Base-by-base conservation (phyloP, 2,113 vertebrate species). In the Nycticorax nycticorax region DNA sequence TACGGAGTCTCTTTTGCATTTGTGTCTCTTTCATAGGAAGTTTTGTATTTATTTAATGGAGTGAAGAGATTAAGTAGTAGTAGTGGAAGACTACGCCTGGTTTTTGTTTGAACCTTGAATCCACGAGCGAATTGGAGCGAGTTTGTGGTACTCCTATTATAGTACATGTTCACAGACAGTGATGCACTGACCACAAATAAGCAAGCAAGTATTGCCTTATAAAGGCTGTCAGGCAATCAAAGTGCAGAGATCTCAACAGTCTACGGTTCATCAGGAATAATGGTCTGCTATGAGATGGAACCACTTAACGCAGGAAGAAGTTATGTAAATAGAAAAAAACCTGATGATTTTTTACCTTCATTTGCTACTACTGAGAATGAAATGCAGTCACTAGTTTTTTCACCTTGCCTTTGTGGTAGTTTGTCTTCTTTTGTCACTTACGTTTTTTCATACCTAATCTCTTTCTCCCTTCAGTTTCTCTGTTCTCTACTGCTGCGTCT, bases 41-140 rank as follows among this genome's bases (percentile, higher is more conserved):
- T 43, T 63, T 59, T 71, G 12, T 55, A 53, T 52, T 76, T 68
- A 83, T 85, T 91, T 87, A 52, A 30, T 88, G 83, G 75, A 89
- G 39, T 39, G 45, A 79, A 72, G 17, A 79, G 24, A 28, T 63
- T 33, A 24, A 71, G 27, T 67, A 57, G 56, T 67, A 57, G 56
- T 64, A 85, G 47, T 59, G 24, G 52, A 73, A 67, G 43, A 81
- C 39, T 48, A 43, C 28, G 39, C 32, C 19, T 85, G 56, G 1
- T 16, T 78, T 80, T 91, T 55, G 78, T 37, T 77, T 77, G 91
- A 84, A 41, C 60, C 26, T 63, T 39, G 68, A 87, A 35, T 15
- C 45, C 18, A 41, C 62, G 43, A 92, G 66, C 60, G 60, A 71
- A 45, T 72, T 56, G 64, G 68, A 74, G 33, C 35, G 41, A 69